These are phyloP conservation scores for Echeneis naucrates DNA, from an alignment of 2,797 vertebrate genomes.

Conservation along the genomic window DNA sequence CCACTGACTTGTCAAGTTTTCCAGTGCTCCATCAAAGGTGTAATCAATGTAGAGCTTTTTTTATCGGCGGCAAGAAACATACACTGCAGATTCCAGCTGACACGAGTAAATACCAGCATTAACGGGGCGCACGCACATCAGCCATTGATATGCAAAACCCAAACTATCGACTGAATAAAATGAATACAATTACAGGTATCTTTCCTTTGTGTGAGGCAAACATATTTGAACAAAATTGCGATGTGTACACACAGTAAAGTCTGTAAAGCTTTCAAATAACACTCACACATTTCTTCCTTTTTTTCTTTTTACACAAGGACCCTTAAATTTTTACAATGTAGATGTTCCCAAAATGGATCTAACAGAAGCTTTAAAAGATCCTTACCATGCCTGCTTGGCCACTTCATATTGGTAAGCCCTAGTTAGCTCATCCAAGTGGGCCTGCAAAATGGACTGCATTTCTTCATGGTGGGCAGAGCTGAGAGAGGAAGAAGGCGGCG, in stretches of 20 bases:
- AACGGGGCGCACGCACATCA: conserved; percentile 55
- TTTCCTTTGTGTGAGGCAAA: conserved; percentile 43
- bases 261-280: conserved; percentile 23
- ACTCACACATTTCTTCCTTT: neutral
- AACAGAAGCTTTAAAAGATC: neutral
- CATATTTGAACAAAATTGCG: conserved; percentile 27
- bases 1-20: conserved; percentile 75
- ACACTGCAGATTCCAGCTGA: conserved; percentile 47
- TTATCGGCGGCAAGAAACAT: conserved; percentile 61
- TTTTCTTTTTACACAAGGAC: neutral
- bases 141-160: conserved; percentile 79
- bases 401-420: conserved; percentile 96
- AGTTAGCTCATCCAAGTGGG: conserved; percentile 94
- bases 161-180: conserved; percentile 56
- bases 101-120: conserved; percentile 71
- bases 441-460: conserved; percentile 95
- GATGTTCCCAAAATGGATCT: neutral
- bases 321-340: neutral
- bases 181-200: conserved; percentile 64
- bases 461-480: conserved; percentile 95
- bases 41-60: conserved; percentile 75
- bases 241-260: conserved; percentile 3
- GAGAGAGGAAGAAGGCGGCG: conserved; percentile 91
- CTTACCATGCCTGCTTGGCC: conserved; percentile 94
- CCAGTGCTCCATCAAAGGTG: conserved; percentile 72